Evolutionary conservation across 2,797 vertebrate species (phyloP).

Genomic region (Acanthornis magna): DNA sequence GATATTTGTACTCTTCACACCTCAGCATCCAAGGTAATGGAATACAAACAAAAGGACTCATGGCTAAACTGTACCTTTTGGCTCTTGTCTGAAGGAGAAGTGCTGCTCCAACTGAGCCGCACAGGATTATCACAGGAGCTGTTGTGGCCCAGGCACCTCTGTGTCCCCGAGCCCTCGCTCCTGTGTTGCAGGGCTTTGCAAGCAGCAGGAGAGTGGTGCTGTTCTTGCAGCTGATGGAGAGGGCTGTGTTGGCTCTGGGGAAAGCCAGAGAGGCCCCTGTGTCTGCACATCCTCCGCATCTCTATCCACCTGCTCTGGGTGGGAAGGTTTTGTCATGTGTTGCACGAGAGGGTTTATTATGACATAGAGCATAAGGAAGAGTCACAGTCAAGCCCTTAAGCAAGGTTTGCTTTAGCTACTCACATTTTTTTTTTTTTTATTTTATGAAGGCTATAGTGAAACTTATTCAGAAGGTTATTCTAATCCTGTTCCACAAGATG

Average conservation of each 20-base stretch:
- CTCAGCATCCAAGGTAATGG: neutral
- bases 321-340: neutral
- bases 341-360: neutral
- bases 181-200: neutral
- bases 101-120: neutral
- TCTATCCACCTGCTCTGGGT: neutral
- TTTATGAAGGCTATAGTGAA: neutral
- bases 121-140: neutral
- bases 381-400: neutral
- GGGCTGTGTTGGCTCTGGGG: neutral
- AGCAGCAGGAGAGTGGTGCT: neutral
- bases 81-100: neutral
- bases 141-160: neutral
- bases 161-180: neutral
- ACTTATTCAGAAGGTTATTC: conserved; percentile 31
- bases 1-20: neutral
- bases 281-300: neutral
- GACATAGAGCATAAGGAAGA: neutral
- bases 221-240: neutral
- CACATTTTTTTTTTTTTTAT: neutral
- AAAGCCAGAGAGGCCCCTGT: neutral
- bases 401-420: conserved; percentile 9
- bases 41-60: neutral
- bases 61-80: neutral
- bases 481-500: neutral